These are phyloP conservation scores for Holotrichia oblita DNA, from an alignment of 1,140 invertebrate genomes.

Conservation along the genomic window DNA sequence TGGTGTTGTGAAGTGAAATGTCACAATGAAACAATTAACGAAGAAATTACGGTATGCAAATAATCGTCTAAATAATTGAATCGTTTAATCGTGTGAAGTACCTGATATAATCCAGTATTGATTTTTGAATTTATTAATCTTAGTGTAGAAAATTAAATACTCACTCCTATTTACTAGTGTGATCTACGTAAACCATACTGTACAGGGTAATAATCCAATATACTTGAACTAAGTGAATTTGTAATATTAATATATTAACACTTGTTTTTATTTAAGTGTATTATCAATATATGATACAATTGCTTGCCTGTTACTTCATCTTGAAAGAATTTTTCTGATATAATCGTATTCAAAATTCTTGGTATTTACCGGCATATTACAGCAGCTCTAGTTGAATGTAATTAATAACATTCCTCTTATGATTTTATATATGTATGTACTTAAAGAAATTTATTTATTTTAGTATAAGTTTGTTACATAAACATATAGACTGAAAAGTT, in stretches of 20 bases:
- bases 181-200: neutral
- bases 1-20: constrained; percentile 94
- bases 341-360: neutral
- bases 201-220: constrained; percentile 11
- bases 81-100: constrained; percentile 27
- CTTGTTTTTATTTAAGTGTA: neutral
- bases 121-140: constrained; percentile 19
- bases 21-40: constrained; percentile 81
- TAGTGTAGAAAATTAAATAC: neutral
- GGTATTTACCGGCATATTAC: neutral
- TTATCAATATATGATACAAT: neutral
- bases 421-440: constrained; percentile 1
- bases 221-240: constrained; percentile 10
- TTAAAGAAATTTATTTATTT: constrained; percentile 32
- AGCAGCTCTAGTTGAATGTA: neutral
- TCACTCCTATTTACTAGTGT: neutral
- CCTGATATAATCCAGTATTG: constrained; percentile 21
- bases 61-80: constrained; percentile 15
- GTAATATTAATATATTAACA: constrained; percentile 13
- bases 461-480: constrained; percentile 15
- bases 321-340: neutral
- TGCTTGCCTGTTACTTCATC: neutral
- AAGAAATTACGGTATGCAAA: constrained; percentile 87
- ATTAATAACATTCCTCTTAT: constrained; percentile 23
- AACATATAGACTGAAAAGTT: constrained; percentile 7